Evolutionary conservation across 2,797 vertebrate genomes (phyloP).

Genomic region (Mormyrus proboscirostris): DNA sequence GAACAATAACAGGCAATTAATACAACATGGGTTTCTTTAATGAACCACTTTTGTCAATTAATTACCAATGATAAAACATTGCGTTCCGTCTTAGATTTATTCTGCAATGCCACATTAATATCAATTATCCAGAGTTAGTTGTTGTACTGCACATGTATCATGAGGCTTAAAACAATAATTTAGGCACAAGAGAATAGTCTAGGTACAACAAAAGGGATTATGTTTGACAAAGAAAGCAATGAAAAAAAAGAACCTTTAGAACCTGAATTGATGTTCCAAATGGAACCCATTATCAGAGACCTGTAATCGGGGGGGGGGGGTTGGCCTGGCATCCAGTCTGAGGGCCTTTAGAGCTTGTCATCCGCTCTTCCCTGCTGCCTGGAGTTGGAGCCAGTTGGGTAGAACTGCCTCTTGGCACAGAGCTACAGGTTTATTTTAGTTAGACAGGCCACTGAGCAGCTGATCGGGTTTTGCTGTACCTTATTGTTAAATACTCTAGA

Average conservation of each 20-base stretch:
- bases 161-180: not conserved
- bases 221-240: not conserved
- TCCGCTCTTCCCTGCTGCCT: constrained; percentile 39
- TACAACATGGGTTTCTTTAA: constrained; percentile 49
- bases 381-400: constrained; percentile 33
- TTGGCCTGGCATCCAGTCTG: constrained; percentile 22
- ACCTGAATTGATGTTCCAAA: not conserved
- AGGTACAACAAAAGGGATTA: not conserved
- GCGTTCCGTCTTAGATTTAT: not conserved
- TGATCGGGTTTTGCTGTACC: constrained; percentile 35
- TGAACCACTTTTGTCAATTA: constrained; percentile 34
- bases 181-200: not conserved
- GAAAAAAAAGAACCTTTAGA: not conserved
- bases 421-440: constrained; percentile 48
- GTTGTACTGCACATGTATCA: not conserved
- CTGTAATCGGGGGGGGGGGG: constrained; percentile 27
- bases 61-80: constrained; percentile 12
- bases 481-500: constrained; percentile 34
- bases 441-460: constrained; percentile 34
- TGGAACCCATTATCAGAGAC: not conserved
- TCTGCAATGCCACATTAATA: not conserved
- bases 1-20: constrained; percentile 59
- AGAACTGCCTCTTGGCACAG: constrained; percentile 25
- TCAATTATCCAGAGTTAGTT: not conserved
- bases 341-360: constrained; percentile 45